Evolutionary conservation across 2,888 invertebrate genomes (phyloP), one percentile per base, ranked within the genome.

Genomic region (Scrobipalpa atriplicella): DNA sequence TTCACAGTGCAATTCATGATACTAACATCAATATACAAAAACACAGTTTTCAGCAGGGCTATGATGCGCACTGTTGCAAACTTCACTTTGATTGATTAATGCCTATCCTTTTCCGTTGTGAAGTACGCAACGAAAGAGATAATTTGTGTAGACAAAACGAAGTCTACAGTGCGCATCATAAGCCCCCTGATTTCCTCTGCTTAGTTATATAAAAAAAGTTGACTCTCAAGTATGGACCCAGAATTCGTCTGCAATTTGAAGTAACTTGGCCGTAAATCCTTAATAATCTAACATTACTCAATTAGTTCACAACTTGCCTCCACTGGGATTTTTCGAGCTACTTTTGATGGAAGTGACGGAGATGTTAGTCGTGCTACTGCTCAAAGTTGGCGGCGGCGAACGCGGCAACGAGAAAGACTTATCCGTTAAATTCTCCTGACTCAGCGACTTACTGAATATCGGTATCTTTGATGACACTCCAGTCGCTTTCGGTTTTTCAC

Each of bases 291-390:
- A 58, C 29, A 29, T 41, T n/a, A 41, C n/a, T 18, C 11, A 18
- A 16, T 36, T 18, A 41, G 39, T 61, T 76, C 74, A 81, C 72
- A 88, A 72, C 76, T 86, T 88, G 18, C 93, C 93, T 16, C 93
- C 93, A 68, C 93, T 93, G 0, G 93, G 93, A 77, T 91, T 93
- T 75, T 83, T 92, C 13, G 95, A 95, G 75, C 94, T 94, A 74
- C 88, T 94, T 71, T 94, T 93, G 61, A 95, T 95, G 0, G 95
- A 94, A n/a, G 95, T 95, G 0, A 95, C 94, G 3, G 94, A 93
- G 67, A 93, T 89, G 65, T 93, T 93, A 0, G 90, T 91, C 5
- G 92, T 85, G 74, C 90, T 90, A 69, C 87, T 78, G 68, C 84
- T 89, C 51, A 87, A 77, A 11, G 81, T 78, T 0, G 88, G 89